A percentile compares a stretch with the other conserved stretches of the same genome.
Conservation (phyloP, 2,888 invertebrate species). For the Tipula unca region DNA sequence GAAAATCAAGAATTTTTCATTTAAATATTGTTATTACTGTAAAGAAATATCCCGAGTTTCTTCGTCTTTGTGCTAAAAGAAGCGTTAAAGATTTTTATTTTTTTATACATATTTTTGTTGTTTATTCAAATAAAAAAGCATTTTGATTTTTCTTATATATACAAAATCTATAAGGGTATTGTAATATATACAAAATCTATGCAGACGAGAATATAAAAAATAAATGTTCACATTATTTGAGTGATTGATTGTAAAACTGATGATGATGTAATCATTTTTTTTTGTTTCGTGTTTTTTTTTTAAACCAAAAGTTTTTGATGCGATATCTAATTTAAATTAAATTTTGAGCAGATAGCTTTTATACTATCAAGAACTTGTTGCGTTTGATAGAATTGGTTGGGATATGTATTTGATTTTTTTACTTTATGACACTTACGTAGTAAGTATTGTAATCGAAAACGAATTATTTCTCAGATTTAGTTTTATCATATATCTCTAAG, state of each 20-base stretch:
- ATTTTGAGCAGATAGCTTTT: neutral
- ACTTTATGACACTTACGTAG: too few species aligned
- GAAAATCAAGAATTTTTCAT: neutral
- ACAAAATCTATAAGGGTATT: neutral
- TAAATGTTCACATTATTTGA: neutral
- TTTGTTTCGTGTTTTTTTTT: neutral
- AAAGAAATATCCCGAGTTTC: neutral
- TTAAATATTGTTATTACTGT: neutral
- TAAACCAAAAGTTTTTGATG: neutral
- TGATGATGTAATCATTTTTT: neutral
- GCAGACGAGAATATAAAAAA: neutral
- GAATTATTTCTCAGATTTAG: too few species aligned
- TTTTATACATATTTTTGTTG: neutral
- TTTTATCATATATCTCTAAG: too few species aligned
- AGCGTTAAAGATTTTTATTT: neutral
- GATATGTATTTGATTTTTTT: neutral
- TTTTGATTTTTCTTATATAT: neutral
- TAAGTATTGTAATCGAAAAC: too few species aligned
- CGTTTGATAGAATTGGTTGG: neutral
- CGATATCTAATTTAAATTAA: constrained; percentile 8
- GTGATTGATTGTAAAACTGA: neutral
- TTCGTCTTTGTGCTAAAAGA: neutral
- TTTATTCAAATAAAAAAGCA: neutral
- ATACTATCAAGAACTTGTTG: neutral
- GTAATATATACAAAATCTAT: neutral